Evolutionary conservation across 2,113 vertebrate genomes (phyloP).

Genomic region (Emydocephalus ijimae): DNA sequence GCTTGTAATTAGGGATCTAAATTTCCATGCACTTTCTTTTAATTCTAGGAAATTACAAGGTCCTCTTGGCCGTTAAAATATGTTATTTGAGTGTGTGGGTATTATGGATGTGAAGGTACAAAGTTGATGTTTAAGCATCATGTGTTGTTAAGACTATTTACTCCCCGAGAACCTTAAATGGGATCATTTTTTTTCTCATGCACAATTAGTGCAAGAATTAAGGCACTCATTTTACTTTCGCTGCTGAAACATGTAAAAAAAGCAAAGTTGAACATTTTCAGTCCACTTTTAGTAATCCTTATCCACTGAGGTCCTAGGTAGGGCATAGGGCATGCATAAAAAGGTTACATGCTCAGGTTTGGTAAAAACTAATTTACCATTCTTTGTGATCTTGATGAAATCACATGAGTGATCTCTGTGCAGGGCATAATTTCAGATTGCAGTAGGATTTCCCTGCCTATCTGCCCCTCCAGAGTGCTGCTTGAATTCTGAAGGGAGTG

Average conservation of each 20-base stretch:
- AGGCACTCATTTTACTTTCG: not conserved
- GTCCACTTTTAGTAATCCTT: not conserved
- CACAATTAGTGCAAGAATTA: not conserved
- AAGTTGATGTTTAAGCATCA: not conserved
- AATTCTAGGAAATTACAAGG: not conserved
- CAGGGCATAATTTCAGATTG: not conserved
- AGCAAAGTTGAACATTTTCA: not conserved
- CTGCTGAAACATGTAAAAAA: not conserved
- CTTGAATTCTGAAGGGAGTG: not conserved
- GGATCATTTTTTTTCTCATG: not conserved
- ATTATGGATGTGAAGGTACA: not conserved
- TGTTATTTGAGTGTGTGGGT: not conserved
- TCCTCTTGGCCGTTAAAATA: not conserved
- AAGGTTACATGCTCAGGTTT: not conserved
- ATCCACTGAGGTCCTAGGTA: not conserved
- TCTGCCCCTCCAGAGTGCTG: not conserved
- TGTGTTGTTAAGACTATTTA: not conserved
- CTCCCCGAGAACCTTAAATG: not conserved
- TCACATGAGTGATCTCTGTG: not conserved
- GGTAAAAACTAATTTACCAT: not conserved
- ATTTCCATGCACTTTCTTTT: not conserved
- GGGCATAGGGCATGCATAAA: not conserved
- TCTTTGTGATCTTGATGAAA: not conserved
- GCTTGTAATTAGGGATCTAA: not conserved
- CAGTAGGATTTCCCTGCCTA: not conserved